These are phyloP conservation scores for silkworm (Bombyx mori) DNA, from an alignment of 1,140 invertebrate genomes.

Conservation along the genomic window ASM3026992v2 NC_085126.1:11580001-11580500, in stretches of 20 bases:
- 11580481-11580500: too few species aligned
- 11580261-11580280: too few species aligned
- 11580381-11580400: background rate
- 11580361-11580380: background rate
- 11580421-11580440: too few species aligned
- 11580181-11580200: background rate
- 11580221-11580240: too few species aligned
- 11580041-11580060: conserved; percentile 31
- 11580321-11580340: too few species aligned
- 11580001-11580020: conserved; percentile 24
- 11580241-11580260: too few species aligned
- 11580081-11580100: conserved; percentile 25
- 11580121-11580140: conserved; percentile 14
- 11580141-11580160: background rate
- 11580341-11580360: background rate
- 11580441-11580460: too few species aligned
- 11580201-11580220: background rate
- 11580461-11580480: too few species aligned
- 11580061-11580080: conserved; percentile 28
- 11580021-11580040: conserved; percentile 52
- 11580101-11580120: conserved; percentile 32
- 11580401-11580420: too few species aligned
- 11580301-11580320: too few species aligned
- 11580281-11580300: too few species aligned
- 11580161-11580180: background rate